Base-by-base conservation (phyloP, 2,888 invertebrate genomes). In the Agriopis leucophaearia region DNA sequence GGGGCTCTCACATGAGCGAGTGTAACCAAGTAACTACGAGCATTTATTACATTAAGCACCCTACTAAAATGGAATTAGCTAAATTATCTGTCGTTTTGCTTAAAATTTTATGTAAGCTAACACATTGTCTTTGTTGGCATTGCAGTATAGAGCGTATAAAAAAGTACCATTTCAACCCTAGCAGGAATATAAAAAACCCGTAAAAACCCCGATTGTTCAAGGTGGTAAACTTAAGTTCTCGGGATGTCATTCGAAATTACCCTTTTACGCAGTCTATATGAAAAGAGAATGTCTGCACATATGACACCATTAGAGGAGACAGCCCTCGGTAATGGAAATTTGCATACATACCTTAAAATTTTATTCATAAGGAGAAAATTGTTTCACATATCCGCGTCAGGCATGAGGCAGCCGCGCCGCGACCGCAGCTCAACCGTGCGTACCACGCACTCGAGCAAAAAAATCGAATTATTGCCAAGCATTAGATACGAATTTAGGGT, bases 321-420 rank as follows among this genome's bases (percentile, higher is more conserved):
- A 85, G 86, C 81, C 81, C 82, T 77, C 82, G 81, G 87, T 91
- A 92, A 92, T 91, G 89, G 90, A 88, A 89, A 92, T 93, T 92
- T 90, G 88, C 92, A 92, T 92, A 88, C 88, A 85, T 88, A 90
- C 87, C 91, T 92, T 89, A 90, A 92, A 93, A 91, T 90, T 89
- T 92, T 93, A 93, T 92, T 93, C 92, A 90, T 92, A 92, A 91
- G 90, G 85, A 86, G 92, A 90, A 92, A 92, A 92, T 93, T 92
- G 91, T 92, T 90, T 91, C 88, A 82, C 85, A 85, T 87, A 82
- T 86, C 79, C 80, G 79, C 76, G 73, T 77, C 75, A 75, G 65
- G 69, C 59, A 70, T 65, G 79, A 67, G 56, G 62, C 59, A 60
- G 40, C 47, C 47, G 42, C 45, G 62, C 63, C 71, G 38, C 51